Evolutionary conservation across 1,140 invertebrate species (phyloP), one percentile per base, ranked within the genome.

Genomic region (Heliconius nattereri): DNA sequence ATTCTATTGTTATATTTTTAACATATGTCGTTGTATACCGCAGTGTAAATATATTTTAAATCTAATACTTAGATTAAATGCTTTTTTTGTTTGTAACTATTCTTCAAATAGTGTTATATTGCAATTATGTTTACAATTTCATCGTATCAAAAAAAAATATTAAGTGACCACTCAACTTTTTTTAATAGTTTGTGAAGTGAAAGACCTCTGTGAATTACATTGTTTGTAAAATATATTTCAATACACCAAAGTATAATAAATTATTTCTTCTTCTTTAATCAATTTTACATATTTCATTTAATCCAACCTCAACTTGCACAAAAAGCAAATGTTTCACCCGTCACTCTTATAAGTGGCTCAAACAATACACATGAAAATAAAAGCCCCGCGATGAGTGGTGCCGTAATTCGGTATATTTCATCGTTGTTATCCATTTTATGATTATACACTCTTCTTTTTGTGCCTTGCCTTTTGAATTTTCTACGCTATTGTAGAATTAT

Each of bases 401-500:
- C 54, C 71, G 73, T 54, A 75, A 80, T 71, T 71, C 71, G 74
- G 76, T 83, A 83, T 83, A 80, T 83, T 80, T 83, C 75, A 80
- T 78, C 76, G 82, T 57, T 80, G 76, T 83, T 81, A 80, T 80
- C 76, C 74, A 37, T 76, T 80, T 83, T 78, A 83, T 76, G 82
- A 77, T 83, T 78, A 83, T 83, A 76, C 74, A 83, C 66, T 73
- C 76, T 75, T 80, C 75, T 80, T 76, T 80, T 80, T 76, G 52
- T 80, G 78, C 77, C 79, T 76, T 76, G 75, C 75, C 75, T 71
- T 76, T 81, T 81, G 76, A 81, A 81, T 81, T 81, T 71, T 75
- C 75, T 77, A 26, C 76, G 76, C 40, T 78, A 78, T 73, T 77
- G 76, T 76, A 35, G 35, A 75, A 78, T 81, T 74, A 81, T 74